These are phyloP conservation scores for Beroe ovata DNA, from an alignment of 37 sponge, comb jelly and placozoan genomes.

Conservation along the genomic window DNA sequence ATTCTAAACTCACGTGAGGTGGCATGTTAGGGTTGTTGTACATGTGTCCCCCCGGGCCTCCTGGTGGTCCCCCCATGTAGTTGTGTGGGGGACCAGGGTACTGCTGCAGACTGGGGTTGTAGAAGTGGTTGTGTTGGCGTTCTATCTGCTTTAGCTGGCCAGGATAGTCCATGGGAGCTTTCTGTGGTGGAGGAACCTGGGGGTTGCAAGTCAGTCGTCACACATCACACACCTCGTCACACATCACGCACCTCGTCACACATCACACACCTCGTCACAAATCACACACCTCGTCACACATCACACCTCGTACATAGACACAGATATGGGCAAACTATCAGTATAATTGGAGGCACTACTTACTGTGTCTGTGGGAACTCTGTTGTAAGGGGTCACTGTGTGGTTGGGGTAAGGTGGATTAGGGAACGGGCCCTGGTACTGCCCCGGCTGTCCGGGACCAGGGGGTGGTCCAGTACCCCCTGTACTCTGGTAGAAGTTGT, in stretches of 20 bases:
- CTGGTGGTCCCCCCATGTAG: not conserved
- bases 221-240: not conserved
- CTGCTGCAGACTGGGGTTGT: constrained; percentile 55
- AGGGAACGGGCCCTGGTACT: constrained; percentile 16
- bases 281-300: no score
- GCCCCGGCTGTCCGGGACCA: not conserved
- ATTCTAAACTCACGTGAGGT: not conserved
- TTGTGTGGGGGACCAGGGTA: constrained; percentile 18
- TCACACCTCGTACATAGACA: no score
- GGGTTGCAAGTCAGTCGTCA: not conserved
- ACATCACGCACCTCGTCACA: not conserved
- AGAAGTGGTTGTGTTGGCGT: constrained; percentile 67
- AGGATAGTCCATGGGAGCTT: constrained; percentile 65
- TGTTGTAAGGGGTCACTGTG: constrained; percentile 27
- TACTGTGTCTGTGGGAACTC: constrained; percentile 35
- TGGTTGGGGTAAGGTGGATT: constrained; percentile 41
- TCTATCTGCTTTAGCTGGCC: constrained; percentile 55
- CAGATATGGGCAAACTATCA: no score
- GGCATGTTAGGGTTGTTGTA: constrained; percentile 34
- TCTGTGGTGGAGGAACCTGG: constrained; percentile 65
- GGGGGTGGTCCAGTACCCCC: not conserved
- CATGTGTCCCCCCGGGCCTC: constrained; percentile 6
- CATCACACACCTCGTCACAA: no score
- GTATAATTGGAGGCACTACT: not conserved
- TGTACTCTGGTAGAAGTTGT: constrained; percentile 21